Evolutionary conservation across 2,888 invertebrate genomes (phyloP), one percentile per base, ranked within the genome.

Genomic region (Spilosoma lubricipeda): DNA sequence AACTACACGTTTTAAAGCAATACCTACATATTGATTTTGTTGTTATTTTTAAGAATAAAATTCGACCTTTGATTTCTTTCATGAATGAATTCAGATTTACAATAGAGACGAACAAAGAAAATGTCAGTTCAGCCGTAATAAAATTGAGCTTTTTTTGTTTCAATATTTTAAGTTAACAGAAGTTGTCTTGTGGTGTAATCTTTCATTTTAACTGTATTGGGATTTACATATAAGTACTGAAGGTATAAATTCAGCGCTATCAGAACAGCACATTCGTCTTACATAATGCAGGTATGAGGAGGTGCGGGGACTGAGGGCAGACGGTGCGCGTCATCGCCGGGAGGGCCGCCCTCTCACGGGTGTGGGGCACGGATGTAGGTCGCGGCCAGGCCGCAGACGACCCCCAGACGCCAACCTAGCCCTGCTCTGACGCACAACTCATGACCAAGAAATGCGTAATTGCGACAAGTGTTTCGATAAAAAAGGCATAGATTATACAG

Each of bases 381-480:
- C 95, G 94, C 90, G 91, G 91, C 92, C 90, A 90, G 91, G 92
- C 84, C 91, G 92, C 93, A 95, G 94, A 95, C 95, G 93, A 93
- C 93, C 94, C 94, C 92, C 90, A 95, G 95, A 95, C 94, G 91
- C 88, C 90, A 88, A 87, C 90, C 90, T 89, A 90, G 88, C 88
- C 87, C 90, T 86, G 86, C 84, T 87, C 87, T 87, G 84, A 82
- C 81, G 85, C 84, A 82, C 84, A 72, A 70, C 79, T 79, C 78
- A 80, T 85, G 75, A 80, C 78, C 77, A 71, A 81, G 75, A 77
- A 77, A 79, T 80, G 78, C 80, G 81, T 81, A 80, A 81, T 81
- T 80, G 81, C 76, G 69, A 76, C 39, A 79, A 77, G 77, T 75
- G 73, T 70, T 69, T 30, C 75, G 75, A 76, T 70, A 68, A 48